Evolutionary conservation across 2,113 vertebrate species (phyloP).

Genomic region (Antechinus stuartii): DNA sequence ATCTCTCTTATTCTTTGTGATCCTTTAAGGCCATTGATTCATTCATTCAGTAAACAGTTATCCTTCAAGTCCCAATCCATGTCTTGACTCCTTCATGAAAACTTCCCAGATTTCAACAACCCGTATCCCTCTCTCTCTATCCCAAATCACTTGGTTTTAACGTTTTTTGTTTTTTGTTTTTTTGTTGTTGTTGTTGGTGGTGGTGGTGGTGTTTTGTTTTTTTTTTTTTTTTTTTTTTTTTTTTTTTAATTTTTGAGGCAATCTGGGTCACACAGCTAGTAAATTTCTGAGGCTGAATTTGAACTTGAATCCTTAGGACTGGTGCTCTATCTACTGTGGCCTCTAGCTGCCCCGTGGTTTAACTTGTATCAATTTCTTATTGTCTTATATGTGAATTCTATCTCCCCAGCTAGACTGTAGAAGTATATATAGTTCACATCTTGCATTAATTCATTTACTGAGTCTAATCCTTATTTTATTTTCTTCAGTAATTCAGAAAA

Average conservation of each 20-base stretch:
- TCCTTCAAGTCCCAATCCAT: background rate
- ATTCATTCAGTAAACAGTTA: background rate
- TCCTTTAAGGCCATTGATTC: background rate
- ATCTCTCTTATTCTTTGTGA: background rate
- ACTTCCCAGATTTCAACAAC: background rate
- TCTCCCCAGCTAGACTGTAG: background rate
- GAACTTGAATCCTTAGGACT: background rate
- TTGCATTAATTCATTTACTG: background rate
- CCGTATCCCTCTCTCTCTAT: background rate
- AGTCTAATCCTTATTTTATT: background rate
- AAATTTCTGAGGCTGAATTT: background rate
- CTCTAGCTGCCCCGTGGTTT: background rate
- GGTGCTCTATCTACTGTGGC: background rate
- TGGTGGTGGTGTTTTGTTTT: background rate
- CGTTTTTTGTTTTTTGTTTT: background rate
- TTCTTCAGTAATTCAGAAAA: background rate
- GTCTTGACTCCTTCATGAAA: background rate
- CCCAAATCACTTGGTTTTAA: background rate
- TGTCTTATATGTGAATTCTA: background rate
- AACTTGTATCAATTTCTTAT: background rate
- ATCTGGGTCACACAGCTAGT: background rate
- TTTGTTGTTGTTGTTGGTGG: too few species aligned
- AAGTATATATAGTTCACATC: background rate
- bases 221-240: background rate
- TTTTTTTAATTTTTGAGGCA: background rate